Percentiles rank a stretch among this genome's conserved stretches.
Conservation (phyloP, 2,113 vertebrate species). For the Sterrhoptilus dennistouni region DNA sequence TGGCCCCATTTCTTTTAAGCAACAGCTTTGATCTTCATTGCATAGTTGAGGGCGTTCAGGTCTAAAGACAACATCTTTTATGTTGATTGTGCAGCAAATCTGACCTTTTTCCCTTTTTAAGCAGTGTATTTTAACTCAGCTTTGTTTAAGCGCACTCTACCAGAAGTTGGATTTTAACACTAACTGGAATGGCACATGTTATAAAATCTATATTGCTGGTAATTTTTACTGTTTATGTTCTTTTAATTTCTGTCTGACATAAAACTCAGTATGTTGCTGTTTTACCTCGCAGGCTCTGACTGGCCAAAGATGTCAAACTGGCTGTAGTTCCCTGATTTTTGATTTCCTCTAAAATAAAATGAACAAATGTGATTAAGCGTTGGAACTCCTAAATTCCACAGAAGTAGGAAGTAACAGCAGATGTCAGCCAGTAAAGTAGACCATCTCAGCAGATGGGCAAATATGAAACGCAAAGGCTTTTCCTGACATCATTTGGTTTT, state of each 20-base stretch:
- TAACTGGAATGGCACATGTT: not conserved
- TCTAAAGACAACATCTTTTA: not conserved
- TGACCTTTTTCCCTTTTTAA: not conserved
- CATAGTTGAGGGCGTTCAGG: not conserved
- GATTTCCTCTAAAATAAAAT: slow-evolving; percentile 60
- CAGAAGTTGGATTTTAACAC: not conserved
- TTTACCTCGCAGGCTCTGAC: slow-evolving; percentile 41
- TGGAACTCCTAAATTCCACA: slow-evolving; percentile 49
- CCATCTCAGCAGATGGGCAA: slow-evolving; percentile 69
- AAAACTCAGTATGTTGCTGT: slow-evolving; percentile 40
- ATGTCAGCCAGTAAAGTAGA: slow-evolving; percentile 65
- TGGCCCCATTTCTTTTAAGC: not conserved
- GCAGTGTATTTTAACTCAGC: not conserved
- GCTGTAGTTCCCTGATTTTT: slow-evolving; percentile 51
- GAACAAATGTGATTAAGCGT: slow-evolving; percentile 57
- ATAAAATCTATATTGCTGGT: not conserved
- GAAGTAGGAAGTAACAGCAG: slow-evolving; percentile 55
- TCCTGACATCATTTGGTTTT: slow-evolving; percentile 70
- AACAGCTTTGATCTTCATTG: not conserved
- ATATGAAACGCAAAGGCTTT: slow-evolving; percentile 64
- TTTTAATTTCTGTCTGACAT: slow-evolving; percentile 36
- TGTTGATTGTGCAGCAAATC: not conserved
- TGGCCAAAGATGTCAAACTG: slow-evolving; percentile 16
- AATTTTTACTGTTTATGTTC: slow-evolving; percentile 1
- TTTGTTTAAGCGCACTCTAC: not conserved